Percentiles rank a stretch among this genome's conserved stretches.
Conservation (phyloP, 1,140 invertebrate genomes). For the Lanistes nyassanus region DNA sequence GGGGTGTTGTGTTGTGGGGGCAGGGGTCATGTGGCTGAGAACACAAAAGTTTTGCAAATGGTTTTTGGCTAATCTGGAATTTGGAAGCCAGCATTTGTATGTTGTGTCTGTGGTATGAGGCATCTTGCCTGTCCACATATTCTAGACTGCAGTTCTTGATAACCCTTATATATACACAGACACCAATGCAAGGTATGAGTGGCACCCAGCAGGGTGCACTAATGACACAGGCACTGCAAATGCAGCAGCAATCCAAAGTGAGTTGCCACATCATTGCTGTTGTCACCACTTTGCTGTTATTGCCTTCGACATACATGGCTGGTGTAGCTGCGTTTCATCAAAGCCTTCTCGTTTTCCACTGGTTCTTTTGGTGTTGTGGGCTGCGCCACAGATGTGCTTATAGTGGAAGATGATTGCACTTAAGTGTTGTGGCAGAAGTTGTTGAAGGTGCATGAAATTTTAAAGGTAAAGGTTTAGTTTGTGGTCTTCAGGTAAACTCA, state of each 20-base stretch:
- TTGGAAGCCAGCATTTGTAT: background rate
- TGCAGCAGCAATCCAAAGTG: conserved; percentile 43
- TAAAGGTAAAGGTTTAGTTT: background rate
- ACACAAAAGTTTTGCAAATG: background rate
- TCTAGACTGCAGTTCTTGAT: background rate
- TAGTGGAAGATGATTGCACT: background rate
- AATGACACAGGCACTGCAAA: conserved; percentile 42
- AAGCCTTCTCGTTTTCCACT: background rate
- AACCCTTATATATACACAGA: conserved; percentile 4
- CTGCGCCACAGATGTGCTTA: background rate
- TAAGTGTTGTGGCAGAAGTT: background rate
- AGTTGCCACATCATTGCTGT: background rate
- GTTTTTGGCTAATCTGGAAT: background rate
- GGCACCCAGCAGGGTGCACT: conserved; percentile 21
- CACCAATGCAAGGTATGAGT: conserved; percentile 15
- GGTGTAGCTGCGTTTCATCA: background rate
- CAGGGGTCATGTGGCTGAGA: background rate
- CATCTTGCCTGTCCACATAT: background rate
- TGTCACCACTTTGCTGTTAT: background rate
- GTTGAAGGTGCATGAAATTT: background rate
- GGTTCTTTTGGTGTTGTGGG: background rate
- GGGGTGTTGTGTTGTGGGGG: too few species aligned
- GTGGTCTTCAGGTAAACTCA: too few species aligned
- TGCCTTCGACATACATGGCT: background rate
- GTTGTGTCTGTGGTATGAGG: background rate